Conservation (phyloP, 2,888 invertebrate genomes). For the Eupeodes latifasciatus region DNA sequence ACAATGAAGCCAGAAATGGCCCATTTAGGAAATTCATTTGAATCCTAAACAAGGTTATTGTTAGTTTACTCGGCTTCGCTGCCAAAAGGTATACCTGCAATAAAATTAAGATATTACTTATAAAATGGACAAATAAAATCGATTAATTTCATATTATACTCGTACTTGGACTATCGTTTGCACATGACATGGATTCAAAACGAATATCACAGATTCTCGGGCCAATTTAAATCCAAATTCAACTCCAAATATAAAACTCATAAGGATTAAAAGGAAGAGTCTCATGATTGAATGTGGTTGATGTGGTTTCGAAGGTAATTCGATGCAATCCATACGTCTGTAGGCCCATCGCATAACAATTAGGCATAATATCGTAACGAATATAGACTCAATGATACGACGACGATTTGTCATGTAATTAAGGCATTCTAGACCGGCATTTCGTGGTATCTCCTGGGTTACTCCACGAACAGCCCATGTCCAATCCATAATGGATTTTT, state of each 20-base stretch:
- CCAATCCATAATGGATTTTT: constrained; percentile 85
- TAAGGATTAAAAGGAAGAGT: constrained; percentile 89
- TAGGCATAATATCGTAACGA: constrained; percentile 87
- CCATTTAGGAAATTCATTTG: constrained; percentile 97
- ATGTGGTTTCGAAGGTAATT: constrained; percentile 81
- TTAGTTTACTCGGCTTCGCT: constrained; percentile 92
- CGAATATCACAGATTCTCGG: constrained; percentile 95
- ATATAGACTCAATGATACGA: constrained; percentile 89
- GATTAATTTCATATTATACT: constrained; percentile 24
- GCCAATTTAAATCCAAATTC: constrained; percentile 98
- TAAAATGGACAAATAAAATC: not conserved
- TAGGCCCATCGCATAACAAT: constrained; percentile 85
- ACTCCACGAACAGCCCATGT: constrained; percentile 94
- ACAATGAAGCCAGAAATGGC: constrained; percentile 94
- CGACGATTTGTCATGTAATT: constrained; percentile 90
- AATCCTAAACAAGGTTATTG: constrained; percentile 93
- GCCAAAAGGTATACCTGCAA: constrained; percentile 94
- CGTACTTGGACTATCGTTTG: constrained; percentile 95
- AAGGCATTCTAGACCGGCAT: constrained; percentile 95
- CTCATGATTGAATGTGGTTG: constrained; percentile 85
- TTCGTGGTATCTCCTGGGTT: constrained; percentile 93
- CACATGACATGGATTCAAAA: constrained; percentile 98
- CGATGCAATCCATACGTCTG: constrained; percentile 84
- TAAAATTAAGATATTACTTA: constrained; percentile 36
- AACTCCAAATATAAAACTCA: constrained; percentile 95